Percentiles rank a stretch among this genome's conserved stretches.
phyloP scores from a whole-genome alignment of 2,888 invertebrate genomes.

The Drosophila merina region DNA sequence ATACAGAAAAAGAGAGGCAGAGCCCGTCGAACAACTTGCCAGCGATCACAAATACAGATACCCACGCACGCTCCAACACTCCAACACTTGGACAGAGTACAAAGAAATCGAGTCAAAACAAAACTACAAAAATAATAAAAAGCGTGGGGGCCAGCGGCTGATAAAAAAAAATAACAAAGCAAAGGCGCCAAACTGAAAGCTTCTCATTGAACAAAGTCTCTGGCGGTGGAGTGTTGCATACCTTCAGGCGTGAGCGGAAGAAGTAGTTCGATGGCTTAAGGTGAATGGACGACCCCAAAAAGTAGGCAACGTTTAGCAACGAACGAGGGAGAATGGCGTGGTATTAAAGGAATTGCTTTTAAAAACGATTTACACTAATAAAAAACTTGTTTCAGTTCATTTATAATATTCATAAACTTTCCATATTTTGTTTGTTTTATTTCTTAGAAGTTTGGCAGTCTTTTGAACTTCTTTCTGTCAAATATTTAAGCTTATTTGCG shows the following conservation, averaged over 20 bases:
- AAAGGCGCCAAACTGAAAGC: neutral
- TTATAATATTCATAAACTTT: too few relatives aligned
- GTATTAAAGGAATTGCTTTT: neutral
- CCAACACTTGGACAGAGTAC: slow-evolving; percentile 14
- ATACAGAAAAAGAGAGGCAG: slow-evolving; percentile 17
- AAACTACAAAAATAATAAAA: slow-evolving; percentile 64
- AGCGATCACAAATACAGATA: slow-evolving; percentile 24
- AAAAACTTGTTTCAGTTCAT: too few relatives aligned
- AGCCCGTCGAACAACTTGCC: slow-evolving; percentile 61
- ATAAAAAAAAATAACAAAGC: slow-evolving; percentile 37
- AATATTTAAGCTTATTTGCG: too few relatives aligned
- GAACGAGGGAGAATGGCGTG: neutral
- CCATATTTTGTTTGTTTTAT: too few relatives aligned
- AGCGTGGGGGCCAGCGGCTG: slow-evolving; percentile 10
- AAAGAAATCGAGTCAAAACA: slow-evolving; percentile 69
- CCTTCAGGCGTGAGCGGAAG: neutral
- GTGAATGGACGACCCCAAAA: slow-evolving; percentile 19
- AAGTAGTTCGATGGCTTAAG: slow-evolving; percentile 16
- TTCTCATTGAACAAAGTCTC: slow-evolving; percentile 25
- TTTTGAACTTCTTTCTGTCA: too few relatives aligned
- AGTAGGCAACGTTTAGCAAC: slow-evolving; percentile 14
- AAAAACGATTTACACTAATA: neutral
- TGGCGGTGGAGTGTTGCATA: slow-evolving; percentile 17
- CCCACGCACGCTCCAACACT: neutral
- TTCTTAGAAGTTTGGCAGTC: too few relatives aligned